Base-by-base conservation (phyloP, 2,888 invertebrate genomes). In the Caenorhabditis sinica region DNA sequence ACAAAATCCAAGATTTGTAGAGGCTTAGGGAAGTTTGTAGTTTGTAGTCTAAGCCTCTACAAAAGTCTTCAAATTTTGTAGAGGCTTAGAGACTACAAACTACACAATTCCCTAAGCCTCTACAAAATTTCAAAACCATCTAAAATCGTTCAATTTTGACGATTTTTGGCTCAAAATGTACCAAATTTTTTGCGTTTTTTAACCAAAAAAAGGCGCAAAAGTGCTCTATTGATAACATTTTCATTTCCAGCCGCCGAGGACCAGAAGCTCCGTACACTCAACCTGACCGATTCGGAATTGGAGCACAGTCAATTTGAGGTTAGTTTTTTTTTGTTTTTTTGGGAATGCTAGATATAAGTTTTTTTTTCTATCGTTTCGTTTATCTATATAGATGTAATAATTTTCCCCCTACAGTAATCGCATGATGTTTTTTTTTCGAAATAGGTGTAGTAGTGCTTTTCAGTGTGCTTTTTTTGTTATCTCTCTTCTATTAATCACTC, bases 251-350 rank as follows among this genome's bases (percentile, higher is more conserved):
- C 77, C 25, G 79, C 77, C 43, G 82, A 66, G n/a, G 40, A 72
- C 20, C 82, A 82, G 33, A 53, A 51, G 25, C 53, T 85, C 30
- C 68, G 63, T n/a, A 82, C 80, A n/a, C 75, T 85, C 20, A 77
- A 83, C 28, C 77, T 79, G 36, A 81, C 86, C n/a, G 86, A 83
- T 36, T 58, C 75, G 20, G 83, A 83, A 45, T 51, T 86, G 30
- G 85, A 82, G 68, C 79, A 82, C 33, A 63, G 76, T 33, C 72
- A 60, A 60, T 73, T 81, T 23, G 81, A 81, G 81, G 84, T 81
- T 61, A 68, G 72, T 80, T 84, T 66, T 25, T 58, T 36, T n/a
- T 25, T 20, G 45, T 49, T 2, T 43, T 69, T 45, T 68, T 25
- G 30, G 4, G 40, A 13, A 20, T 49, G 49, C 49, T 49, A 20